phyloP scores from a whole-genome alignment of 2,888 invertebrate species.

The Latheticus oryzae region DNA sequence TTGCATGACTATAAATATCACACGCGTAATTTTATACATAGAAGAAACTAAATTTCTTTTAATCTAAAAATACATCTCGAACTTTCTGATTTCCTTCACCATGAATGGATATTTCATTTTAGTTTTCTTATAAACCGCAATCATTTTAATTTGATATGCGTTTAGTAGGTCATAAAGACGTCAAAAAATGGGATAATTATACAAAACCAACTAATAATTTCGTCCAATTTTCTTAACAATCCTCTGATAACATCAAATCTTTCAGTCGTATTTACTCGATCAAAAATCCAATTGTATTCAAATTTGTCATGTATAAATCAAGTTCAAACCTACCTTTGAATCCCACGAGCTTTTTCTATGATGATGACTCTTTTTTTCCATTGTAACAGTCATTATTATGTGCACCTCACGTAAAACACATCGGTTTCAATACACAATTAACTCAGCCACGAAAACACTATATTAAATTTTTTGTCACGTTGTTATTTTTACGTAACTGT shows the following conservation, averaged over 20 bases:
- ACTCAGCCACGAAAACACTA: slow-evolving; percentile 14
- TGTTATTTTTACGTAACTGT: slow-evolving; percentile 34
- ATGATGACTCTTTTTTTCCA: slow-evolving; percentile 66
- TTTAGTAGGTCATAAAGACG: too few species aligned
- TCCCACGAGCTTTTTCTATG: slow-evolving; percentile 69
- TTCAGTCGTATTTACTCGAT: slow-evolving; percentile 1
- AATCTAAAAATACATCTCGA: slow-evolving; percentile 1
- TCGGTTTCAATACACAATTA: slow-evolving; percentile 20
- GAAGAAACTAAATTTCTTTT: too few species aligned
- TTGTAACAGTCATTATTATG: slow-evolving; percentile 63
- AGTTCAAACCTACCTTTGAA: slow-evolving; percentile 64
- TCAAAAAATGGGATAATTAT: too few species aligned
- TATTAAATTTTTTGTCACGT: slow-evolving; percentile 33
- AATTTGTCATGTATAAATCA: slow-evolving; percentile 20
- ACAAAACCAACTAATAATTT: too few species aligned
- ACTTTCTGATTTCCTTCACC: slow-evolving; percentile 15
- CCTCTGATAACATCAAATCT: slow-evolving; percentile 8
- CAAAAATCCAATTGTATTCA: slow-evolving; percentile 24
- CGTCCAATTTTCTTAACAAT: slow-evolving; percentile 4
- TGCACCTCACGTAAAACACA: slow-evolving; percentile 35
- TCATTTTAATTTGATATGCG: too few species aligned
- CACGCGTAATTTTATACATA: too few species aligned
- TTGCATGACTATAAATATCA: too few species aligned
- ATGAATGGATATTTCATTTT: slow-evolving; percentile 11
- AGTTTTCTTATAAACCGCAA: slow-evolving; percentile 2